phyloP scores from a whole-genome alignment of 2,888 invertebrate species.

The Catonia carolina region DNA sequence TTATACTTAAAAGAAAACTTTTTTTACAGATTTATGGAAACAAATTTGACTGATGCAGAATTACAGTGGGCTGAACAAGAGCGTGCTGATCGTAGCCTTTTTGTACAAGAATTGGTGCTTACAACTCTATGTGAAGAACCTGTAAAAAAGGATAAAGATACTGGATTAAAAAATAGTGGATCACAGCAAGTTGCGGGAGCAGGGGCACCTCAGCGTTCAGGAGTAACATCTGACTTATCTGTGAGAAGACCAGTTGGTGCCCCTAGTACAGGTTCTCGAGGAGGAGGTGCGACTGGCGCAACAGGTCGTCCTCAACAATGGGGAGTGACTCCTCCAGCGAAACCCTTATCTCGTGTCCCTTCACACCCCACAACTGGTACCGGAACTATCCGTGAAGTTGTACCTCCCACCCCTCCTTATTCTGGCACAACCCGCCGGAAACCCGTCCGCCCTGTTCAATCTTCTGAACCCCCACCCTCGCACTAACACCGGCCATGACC shows the following conservation, averaged over 20 bases:
- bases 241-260: too few relatives aligned
- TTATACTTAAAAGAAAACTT: too few relatives aligned
- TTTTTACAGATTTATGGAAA: conserved; percentile 49
- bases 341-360: conserved; percentile 7
- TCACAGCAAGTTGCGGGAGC: too few relatives aligned
- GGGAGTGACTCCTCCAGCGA: conserved; percentile 1
- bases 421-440: conserved; percentile 44
- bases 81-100: conserved; percentile 57
- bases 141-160: too few relatives aligned
- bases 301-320: conserved; percentile 18
- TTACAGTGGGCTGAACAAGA: conserved; percentile 50
- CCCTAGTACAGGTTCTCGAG: neutral
- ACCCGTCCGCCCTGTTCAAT: conserved; percentile 45
- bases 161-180: too few relatives aligned
- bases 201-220: too few relatives aligned
- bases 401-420: conserved; percentile 38
- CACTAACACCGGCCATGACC: conserved; percentile 42
- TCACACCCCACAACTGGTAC: conserved; percentile 29
- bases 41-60: conserved; percentile 52
- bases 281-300: neutral
- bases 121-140: conserved; percentile 45
- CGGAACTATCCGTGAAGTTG: conserved; percentile 34
- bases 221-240: too few relatives aligned
- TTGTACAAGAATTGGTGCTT: conserved; percentile 62
- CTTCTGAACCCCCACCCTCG: conserved; percentile 46